Evolutionary conservation across 2,888 invertebrate species (phyloP).

Genomic region (Scaptomyza cyrtandrae): DNA sequence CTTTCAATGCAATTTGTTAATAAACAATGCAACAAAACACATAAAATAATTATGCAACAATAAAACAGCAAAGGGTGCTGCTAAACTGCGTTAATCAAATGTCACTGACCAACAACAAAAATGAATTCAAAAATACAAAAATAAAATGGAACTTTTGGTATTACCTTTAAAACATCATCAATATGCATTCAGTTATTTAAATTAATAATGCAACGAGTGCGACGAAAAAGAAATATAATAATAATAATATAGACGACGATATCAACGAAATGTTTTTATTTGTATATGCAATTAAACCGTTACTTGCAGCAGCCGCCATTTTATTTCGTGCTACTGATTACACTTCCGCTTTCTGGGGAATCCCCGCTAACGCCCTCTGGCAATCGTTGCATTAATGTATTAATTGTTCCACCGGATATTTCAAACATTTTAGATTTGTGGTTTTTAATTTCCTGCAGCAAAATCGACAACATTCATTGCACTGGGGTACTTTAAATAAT

Average conservation of each 20-base stretch:
- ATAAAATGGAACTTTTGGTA: neutral
- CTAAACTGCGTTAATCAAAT: constrained; percentile 75
- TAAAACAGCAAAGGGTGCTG: constrained; percentile 16
- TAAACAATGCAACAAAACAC: constrained; percentile 56
- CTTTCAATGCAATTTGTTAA: constrained; percentile 33
- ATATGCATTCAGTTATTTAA: constrained; percentile 69
- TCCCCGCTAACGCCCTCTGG: constrained; percentile 10
- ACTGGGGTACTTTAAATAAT: neutral
- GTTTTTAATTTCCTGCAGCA: constrained; percentile 79
- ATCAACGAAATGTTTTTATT: neutral
- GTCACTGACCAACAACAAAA: constrained; percentile 29
- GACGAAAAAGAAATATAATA: constrained; percentile 3
- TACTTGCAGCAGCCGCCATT: constrained; percentile 38
- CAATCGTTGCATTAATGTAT: constrained; percentile 68
- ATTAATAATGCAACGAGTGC: constrained; percentile 60
- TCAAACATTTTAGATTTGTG: constrained; percentile 81
- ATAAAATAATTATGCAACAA: constrained; percentile 64
- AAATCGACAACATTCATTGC: constrained; percentile 54
- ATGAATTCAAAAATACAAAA: neutral
- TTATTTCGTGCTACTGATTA: constrained; percentile 61
- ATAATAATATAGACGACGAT: neutral
- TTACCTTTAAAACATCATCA: constrained; percentile 67
- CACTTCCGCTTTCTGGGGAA: constrained; percentile 61
- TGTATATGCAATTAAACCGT: constrained; percentile 47
- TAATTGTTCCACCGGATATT: constrained; percentile 80